Conservation (phyloP, 2,888 invertebrate species). For the Coenonympha arcania region DNA sequence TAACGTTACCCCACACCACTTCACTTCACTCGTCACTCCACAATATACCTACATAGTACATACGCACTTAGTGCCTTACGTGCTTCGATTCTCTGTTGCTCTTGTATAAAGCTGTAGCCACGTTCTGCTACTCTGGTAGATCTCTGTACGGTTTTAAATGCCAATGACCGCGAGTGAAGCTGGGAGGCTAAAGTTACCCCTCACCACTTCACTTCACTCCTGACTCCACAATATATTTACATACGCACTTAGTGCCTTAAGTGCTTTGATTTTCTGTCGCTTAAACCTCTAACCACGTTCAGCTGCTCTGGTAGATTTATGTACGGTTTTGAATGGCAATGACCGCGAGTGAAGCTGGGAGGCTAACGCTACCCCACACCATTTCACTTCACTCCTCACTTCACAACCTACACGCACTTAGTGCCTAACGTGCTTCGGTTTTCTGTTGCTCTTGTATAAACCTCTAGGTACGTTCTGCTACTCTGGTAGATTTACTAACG, state of each 20-base stretch:
- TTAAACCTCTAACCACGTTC: background rate
- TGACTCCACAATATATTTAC: background rate
- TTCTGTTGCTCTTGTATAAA: background rate
- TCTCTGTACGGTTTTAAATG: slow-evolving; percentile 42
- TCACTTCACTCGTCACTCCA: slow-evolving; percentile 8
- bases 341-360: slow-evolving; percentile 37
- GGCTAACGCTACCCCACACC: slow-evolving; percentile 32
- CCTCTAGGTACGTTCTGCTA: background rate
- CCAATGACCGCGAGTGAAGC: slow-evolving; percentile 46
- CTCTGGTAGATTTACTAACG: too few species aligned
- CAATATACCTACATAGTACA: background rate
- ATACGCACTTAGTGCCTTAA: background rate
- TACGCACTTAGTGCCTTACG: background rate
- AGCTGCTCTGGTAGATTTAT: too few species aligned
- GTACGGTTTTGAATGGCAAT: slow-evolving; percentile 50
- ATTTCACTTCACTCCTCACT: too few species aligned
- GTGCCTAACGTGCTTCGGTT: background rate
- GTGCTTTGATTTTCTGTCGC: background rate
- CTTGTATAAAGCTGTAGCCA: background rate
- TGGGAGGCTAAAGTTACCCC: slow-evolving; percentile 32
- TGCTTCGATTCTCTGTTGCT: background rate
- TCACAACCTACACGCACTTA: background rate
- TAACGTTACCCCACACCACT: slow-evolving; percentile 30
- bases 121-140: too few species aligned
- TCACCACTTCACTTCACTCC: slow-evolving; percentile 7